phyloP scores from a whole-genome alignment of 2,797 vertebrate genomes.

The Leucoraja ocellata region DNA sequence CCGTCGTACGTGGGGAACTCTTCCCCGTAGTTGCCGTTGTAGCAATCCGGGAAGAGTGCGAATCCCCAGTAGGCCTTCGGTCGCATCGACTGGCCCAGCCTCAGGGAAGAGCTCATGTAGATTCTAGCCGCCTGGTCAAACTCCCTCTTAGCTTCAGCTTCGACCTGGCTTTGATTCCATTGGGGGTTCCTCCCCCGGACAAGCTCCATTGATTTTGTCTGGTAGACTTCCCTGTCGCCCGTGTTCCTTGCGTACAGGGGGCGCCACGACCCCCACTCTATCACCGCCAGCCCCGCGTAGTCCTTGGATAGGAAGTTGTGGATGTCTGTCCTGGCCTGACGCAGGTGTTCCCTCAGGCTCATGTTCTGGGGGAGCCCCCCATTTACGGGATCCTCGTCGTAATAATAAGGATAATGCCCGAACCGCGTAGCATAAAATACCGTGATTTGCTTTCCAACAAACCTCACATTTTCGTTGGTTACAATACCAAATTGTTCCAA shows the following conservation, averaged over 20 bases:
- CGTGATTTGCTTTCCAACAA: conserved; percentile 43
- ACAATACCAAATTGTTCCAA: conserved; percentile 43
- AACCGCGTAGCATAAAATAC: conserved; percentile 45
- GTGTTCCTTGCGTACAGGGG: neutral
- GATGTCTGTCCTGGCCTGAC: neutral
- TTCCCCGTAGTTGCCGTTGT: neutral
- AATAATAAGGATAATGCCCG: conserved; percentile 42
- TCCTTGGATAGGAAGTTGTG: neutral
- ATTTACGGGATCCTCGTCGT: neutral
- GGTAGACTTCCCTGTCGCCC: neutral
- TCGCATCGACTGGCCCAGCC: neutral
- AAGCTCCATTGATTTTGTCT: neutral
- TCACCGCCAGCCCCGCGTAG: neutral
- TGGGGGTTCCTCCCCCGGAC: neutral
- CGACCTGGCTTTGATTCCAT: neutral
- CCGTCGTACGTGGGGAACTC: neutral
- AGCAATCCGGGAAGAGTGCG: conserved; percentile 36
- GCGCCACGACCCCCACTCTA: conserved; percentile 36
- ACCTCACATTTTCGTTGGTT: conserved; percentile 42
- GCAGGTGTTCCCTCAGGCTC: neutral
- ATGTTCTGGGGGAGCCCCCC: conserved; percentile 20
- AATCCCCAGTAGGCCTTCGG: conserved; percentile 15
- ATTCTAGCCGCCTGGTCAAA: conserved; percentile 12
- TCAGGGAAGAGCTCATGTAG: conserved; percentile 2
- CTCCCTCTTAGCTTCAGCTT: neutral